Evolutionary conservation across 2,797 vertebrate genomes (phyloP).

Genomic region (Brachyalestes nurse): DNA sequence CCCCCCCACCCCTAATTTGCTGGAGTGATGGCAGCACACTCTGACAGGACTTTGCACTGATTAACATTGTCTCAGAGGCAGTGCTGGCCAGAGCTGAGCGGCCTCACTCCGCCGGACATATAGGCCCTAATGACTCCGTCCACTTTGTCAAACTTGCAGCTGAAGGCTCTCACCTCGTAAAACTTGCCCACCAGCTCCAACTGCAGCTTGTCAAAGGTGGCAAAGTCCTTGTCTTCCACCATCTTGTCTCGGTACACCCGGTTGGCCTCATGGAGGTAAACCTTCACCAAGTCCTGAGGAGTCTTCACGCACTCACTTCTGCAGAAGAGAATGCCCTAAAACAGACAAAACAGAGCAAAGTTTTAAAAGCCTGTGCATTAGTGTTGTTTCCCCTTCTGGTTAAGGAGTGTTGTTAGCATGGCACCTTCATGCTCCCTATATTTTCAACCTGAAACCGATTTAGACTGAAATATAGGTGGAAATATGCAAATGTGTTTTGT

Average conservation of each 20-base stretch:
- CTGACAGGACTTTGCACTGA: constrained; percentile 69
- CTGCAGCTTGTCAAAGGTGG: constrained; percentile 90
- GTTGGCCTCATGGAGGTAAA: constrained; percentile 92
- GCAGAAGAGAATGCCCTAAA: constrained; percentile 91
- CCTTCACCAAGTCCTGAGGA: constrained; percentile 84
- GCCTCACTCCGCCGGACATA: constrained; percentile 42
- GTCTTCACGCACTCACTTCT: constrained; percentile 83
- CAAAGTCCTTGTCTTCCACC: constrained; percentile 86
- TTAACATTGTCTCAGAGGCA: constrained; percentile 70
- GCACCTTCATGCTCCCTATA: background rate
- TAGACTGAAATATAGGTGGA: too few relatives aligned
- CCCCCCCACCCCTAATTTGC: constrained; percentile 73
- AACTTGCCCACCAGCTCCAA: constrained; percentile 85
- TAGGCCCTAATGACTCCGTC: constrained; percentile 68
- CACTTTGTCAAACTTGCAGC: constrained; percentile 27
- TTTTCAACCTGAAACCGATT: too few relatives aligned
- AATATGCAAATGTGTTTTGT: too few relatives aligned
- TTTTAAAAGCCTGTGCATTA: background rate
- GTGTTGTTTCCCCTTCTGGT: background rate
- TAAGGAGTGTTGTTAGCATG: background rate
- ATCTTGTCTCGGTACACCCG: constrained; percentile 94
- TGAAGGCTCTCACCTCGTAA: constrained; percentile 78
- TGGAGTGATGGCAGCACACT: constrained; percentile 71
- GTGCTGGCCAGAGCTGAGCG: constrained; percentile 66
- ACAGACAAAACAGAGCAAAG: constrained; percentile 37